Conservation (phyloP, 2,797 vertebrate genomes). For the Bradypodion ventrale region DNA sequence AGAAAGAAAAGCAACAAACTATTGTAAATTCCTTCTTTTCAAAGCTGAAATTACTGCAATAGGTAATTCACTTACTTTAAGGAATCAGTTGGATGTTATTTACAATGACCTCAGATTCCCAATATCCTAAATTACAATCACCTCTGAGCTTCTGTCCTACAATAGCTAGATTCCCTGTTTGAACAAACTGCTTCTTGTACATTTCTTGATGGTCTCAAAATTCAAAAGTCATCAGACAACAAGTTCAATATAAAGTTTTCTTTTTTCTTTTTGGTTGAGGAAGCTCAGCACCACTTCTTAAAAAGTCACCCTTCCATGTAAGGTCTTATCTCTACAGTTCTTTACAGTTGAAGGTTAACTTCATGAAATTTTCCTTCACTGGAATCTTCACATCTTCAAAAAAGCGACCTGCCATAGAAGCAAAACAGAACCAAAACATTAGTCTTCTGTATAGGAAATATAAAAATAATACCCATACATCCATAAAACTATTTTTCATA, state of each 20-base stretch:
- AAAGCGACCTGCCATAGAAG: constrained; percentile 79
- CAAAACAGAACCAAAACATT: constrained; percentile 34
- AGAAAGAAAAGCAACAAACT: constrained; percentile 1
- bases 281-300: constrained; percentile 1
- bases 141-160: constrained; percentile 11
- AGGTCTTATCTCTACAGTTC: constrained; percentile 3
- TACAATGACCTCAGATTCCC: constrained; percentile 32
- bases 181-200: constrained; percentile 10
- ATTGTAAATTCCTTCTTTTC: constrained; percentile 24
- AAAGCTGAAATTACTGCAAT: constrained; percentile 46
- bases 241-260: constrained; percentile 18
- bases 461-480: neutral
- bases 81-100: constrained; percentile 44
- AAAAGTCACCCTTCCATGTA: neutral
- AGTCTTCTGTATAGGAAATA: neutral
- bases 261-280: neutral
- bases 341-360: constrained; percentile 18
- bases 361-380: constrained; percentile 28
- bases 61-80: constrained; percentile 44
- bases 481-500: neutral
- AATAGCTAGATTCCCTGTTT: neutral
- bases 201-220: constrained; percentile 38
- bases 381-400: constrained; percentile 74
- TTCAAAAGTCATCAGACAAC: constrained; percentile 30
- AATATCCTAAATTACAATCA: constrained; percentile 27